Evolutionary conservation across 2,888 invertebrate genomes (phyloP).

Genomic region (Gastrophysa polygoni): DNA sequence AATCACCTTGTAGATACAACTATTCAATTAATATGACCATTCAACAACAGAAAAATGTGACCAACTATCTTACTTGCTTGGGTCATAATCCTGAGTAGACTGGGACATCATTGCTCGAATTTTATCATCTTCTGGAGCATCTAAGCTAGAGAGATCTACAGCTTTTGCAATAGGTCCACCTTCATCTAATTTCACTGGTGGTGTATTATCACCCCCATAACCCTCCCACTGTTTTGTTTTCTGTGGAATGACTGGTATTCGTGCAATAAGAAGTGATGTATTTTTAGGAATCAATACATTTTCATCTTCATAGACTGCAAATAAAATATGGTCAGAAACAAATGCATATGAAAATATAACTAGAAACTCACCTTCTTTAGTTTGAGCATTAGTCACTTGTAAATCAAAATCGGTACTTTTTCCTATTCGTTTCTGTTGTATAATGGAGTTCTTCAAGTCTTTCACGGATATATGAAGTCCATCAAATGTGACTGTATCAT

Average conservation of each 20-base stretch:
- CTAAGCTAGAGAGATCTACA: conserved; percentile 85
- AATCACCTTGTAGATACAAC: no score
- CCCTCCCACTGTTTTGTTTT: conserved; percentile 74
- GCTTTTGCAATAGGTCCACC: conserved; percentile 66
- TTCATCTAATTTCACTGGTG: conserved; percentile 55
- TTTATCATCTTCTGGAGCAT: conserved; percentile 96
- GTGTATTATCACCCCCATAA: conserved; percentile 58
- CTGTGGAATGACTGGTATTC: conserved; percentile 85
- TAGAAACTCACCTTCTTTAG: conserved; percentile 82
- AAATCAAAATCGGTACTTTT: conserved; percentile 95
- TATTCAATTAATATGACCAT: conserved; percentile 8
- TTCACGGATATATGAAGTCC: conserved; percentile 94
- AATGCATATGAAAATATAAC: neutral
- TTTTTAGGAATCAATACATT: conserved; percentile 94
- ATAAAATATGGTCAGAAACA: conserved; percentile 30
- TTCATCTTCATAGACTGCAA: conserved; percentile 89
- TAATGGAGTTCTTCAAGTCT: conserved; percentile 93
- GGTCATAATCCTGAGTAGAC: conserved; percentile 96
- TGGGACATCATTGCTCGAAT: conserved; percentile 97
- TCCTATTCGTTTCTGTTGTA: conserved; percentile 93
- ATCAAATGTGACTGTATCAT: conserved; percentile 96
- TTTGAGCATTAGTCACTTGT: conserved; percentile 95
- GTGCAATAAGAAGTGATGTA: conserved; percentile 92
- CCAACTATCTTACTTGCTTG: conserved; percentile 85
- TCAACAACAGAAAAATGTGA: no score